Evolutionary conservation across 2,113 vertebrate species (phyloP).

Genomic region (Scopus umbretta): DNA sequence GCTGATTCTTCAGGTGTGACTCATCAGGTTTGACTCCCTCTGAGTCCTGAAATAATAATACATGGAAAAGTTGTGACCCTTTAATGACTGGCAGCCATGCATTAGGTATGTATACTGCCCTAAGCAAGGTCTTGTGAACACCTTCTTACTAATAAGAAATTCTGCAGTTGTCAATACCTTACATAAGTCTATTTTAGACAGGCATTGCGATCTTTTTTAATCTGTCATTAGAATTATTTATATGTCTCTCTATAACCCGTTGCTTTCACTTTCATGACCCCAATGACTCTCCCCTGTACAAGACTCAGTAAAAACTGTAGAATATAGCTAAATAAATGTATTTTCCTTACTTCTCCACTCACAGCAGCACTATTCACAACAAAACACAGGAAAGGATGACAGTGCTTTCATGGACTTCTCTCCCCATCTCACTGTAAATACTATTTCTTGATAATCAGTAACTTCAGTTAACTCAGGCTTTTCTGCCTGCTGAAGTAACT

Average conservation of each 20-base stretch:
- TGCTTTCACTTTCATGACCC: neutral
- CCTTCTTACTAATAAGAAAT: neutral
- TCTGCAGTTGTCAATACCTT: neutral
- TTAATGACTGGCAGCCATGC: neutral
- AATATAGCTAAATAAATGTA: neutral
- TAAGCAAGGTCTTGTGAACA: neutral
- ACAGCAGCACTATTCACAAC: neutral
- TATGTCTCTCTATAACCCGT: neutral
- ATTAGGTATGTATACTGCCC: neutral
- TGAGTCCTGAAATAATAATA: neutral
- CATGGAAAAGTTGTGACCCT: neutral
- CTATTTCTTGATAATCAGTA: neutral
- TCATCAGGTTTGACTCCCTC: neutral
- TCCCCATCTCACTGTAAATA: neutral
- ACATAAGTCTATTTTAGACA: neutral
- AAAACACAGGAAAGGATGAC: neutral
- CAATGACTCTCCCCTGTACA: rapidly evolving
- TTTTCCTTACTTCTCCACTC: neutral
- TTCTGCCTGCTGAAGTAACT: neutral
- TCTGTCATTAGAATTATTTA: neutral
- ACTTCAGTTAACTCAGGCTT: neutral
- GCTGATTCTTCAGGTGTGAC: neutral
- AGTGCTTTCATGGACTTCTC: neutral
- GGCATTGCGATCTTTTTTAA: neutral
- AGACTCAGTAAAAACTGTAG: neutral